Evolutionary conservation across 2,113 vertebrate genomes (phyloP).

Genomic region (Cromileptes altivelis): DNA sequence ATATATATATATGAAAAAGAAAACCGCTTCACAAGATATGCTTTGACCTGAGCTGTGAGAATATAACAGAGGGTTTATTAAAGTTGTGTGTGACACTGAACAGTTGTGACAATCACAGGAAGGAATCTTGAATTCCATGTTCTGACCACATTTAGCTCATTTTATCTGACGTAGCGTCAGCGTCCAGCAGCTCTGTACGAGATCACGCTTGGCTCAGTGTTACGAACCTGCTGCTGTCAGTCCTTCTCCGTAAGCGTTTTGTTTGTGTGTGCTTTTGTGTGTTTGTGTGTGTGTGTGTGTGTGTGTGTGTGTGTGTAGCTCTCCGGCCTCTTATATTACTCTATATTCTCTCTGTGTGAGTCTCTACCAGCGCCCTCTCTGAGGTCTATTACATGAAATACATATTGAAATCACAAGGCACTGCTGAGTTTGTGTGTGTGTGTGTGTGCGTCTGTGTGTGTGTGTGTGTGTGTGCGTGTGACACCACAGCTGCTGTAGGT

Average conservation of each 20-base stretch:
- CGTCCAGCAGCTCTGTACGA: not conserved
- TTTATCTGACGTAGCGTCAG: not conserved
- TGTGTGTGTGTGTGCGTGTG: not conserved
- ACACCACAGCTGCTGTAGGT: slow-evolving; percentile 40
- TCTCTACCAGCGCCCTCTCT: not conserved
- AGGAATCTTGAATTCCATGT: not conserved
- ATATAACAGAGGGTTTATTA: no score
- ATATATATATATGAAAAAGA: no score
- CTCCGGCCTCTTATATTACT: no score
- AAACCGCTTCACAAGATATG: no score
- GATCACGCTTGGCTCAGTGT: not conserved
- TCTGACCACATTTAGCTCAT: not conserved
- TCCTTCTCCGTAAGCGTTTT: not conserved
- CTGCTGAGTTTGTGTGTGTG: not conserved
- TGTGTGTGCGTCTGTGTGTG: not conserved
- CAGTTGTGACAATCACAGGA: not conserved
- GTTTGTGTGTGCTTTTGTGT: not conserved
- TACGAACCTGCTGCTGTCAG: slow-evolving; percentile 12
- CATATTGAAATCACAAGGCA: not conserved
- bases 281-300: not conserved
- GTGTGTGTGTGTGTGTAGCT: not conserved
- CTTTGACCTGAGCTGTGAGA: no score
- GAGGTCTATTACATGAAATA: not conserved
- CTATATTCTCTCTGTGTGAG: not conserved
- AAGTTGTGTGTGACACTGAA: not conserved